Evolutionary conservation across 1,140 invertebrate genomes (phyloP).

Genomic region (Monomorium pharaonis): DNA sequence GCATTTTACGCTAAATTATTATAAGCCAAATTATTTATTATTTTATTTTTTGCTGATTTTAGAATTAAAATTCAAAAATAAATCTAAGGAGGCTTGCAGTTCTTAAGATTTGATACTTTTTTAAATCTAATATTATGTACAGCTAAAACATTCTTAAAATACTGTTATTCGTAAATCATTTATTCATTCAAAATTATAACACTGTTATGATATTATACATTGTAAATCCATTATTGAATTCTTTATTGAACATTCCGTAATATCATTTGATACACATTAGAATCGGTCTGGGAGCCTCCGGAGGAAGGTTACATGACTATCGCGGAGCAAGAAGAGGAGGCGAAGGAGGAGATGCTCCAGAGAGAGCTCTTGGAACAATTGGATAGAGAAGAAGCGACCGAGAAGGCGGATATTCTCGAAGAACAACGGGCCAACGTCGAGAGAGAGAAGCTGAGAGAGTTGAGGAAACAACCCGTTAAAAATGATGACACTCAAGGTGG

Average conservation of each 20-base stretch:
- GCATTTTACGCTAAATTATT: too few species aligned
- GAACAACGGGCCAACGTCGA: conserved; percentile 84
- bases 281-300: conserved; percentile 89
- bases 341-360: conserved; percentile 79
- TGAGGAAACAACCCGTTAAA: conserved; percentile 81
- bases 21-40: too few species aligned
- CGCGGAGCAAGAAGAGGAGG: conserved; percentile 86
- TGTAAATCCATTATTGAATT: background rate
- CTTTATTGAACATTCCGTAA: background rate
- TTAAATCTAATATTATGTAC: too few species aligned
- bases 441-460: conserved; percentile 81
- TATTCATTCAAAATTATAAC: too few species aligned
- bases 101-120: too few species aligned
- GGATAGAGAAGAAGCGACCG: conserved; percentile 84
- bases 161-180: too few species aligned
- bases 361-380: conserved; percentile 85
- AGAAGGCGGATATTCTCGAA: conserved; percentile 76
- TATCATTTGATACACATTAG: conserved; percentile 74
- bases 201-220: background rate
- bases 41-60: too few species aligned
- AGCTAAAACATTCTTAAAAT: background rate
- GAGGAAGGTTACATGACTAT: conserved; percentile 88
- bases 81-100: too few species aligned
- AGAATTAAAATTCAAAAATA: too few species aligned
- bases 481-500: conserved; percentile 53